Conservation (phyloP, 2,113 vertebrate genomes). For the Paedocypris sp. region DNA sequence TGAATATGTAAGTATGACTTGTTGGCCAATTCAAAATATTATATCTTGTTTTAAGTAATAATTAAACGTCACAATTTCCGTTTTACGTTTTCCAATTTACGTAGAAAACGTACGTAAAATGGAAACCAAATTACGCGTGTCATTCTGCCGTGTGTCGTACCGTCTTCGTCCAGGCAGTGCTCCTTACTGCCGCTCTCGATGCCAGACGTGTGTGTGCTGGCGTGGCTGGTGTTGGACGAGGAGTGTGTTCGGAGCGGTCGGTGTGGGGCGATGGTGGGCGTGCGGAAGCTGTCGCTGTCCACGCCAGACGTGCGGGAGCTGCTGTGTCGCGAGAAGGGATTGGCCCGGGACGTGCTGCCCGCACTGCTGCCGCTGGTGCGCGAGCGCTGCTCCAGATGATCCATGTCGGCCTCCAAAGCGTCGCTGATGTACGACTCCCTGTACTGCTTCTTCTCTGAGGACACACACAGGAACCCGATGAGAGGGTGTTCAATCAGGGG, state of each 20-base stretch:
- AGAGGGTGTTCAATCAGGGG: too few species aligned
- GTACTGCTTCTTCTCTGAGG: constrained; percentile 94
- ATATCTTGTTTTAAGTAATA: too few species aligned
- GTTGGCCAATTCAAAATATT: too few species aligned
- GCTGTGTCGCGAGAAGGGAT: constrained; percentile 80
- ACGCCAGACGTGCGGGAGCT: constrained; percentile 96
- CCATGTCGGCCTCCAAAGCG: constrained; percentile 89
- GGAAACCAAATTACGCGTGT: too few species aligned
- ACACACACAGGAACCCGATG: not conserved
- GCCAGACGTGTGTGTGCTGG: constrained; percentile 90
- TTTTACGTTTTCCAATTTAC: too few species aligned
- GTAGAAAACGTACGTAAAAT: too few species aligned
- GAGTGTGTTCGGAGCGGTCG: constrained; percentile 80
- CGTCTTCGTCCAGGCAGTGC: constrained; percentile 83
- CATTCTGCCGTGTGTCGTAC: constrained; percentile 44
- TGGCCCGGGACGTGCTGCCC: constrained; percentile 76
- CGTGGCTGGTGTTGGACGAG: constrained; percentile 86
- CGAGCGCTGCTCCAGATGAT: constrained; percentile 84
- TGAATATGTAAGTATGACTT: too few species aligned
- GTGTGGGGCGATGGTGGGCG: constrained; percentile 55
- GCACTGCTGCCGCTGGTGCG: constrained; percentile 89
- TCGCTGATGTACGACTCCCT: constrained; percentile 97
- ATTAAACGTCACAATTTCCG: too few species aligned
- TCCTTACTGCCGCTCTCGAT: constrained; percentile 90
- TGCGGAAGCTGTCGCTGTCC: constrained; percentile 73